These are phyloP conservation scores for Apodemia mormo DNA, from an alignment of 2,888 invertebrate genomes.

Conservation along the genomic window DNA sequence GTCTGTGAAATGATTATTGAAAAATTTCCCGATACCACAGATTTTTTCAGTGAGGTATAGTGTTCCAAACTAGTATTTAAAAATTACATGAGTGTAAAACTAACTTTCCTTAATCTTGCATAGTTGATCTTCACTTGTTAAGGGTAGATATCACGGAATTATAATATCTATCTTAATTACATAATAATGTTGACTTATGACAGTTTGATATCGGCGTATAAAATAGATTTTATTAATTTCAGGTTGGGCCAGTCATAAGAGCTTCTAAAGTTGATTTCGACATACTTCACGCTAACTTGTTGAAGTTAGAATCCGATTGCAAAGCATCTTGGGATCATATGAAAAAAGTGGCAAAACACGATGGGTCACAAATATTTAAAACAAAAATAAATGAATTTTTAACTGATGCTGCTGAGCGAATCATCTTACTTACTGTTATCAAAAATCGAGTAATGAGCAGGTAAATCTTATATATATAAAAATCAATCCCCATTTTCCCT, in stretches of 20 bases:
- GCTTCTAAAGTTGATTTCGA: conserved; percentile 98
- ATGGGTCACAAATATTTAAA: conserved; percentile 92
- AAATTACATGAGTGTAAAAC: conserved; percentile 46
- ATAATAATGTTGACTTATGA: too few species aligned
- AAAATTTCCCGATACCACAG: conserved; percentile 96
- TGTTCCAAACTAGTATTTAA: neutral
- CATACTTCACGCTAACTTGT: conserved; percentile 91
- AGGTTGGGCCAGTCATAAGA: conserved; percentile 94
- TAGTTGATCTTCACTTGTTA: too few species aligned
- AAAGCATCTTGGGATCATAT: conserved; percentile 98
- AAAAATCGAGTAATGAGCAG: conserved; percentile 96
- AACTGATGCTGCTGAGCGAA: conserved; percentile 97
- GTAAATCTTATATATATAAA: conserved; percentile 52
- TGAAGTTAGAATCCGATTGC: conserved; percentile 96
- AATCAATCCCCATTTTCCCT: too few species aligned
- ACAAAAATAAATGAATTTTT: conserved; percentile 97
- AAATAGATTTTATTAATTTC: conserved; percentile 37
- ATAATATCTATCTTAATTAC: too few species aligned
- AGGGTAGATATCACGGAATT: too few species aligned
- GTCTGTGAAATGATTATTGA: conserved; percentile 98
- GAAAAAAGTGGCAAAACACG: conserved; percentile 96
- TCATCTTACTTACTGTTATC: conserved; percentile 95
- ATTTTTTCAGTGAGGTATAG: conserved; percentile 95
- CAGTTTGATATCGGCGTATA: neutral
- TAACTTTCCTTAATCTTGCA: too few species aligned